A percentile compares a stretch with the other conserved stretches of the same genome.
phyloP scores from a whole-genome alignment of 1,140 invertebrate species.

The Drosophila sechellia region DNA sequence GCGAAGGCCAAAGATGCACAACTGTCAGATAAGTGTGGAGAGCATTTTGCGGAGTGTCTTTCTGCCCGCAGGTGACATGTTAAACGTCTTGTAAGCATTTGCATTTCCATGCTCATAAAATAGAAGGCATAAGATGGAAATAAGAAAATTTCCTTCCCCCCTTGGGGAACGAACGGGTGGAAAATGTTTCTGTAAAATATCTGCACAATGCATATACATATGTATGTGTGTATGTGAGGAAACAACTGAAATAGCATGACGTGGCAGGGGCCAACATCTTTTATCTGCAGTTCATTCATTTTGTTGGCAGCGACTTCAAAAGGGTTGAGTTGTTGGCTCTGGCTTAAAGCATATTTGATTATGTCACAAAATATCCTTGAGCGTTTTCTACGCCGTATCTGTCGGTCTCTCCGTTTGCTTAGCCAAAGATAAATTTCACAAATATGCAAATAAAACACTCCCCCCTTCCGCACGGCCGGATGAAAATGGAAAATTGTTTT shows the following conservation, averaged over 20 bases:
- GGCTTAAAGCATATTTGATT: slow-evolving; percentile 82
- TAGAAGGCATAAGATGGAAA: slow-evolving; percentile 36
- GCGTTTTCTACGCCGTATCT: slow-evolving; percentile 5
- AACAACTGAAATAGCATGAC: slow-evolving; percentile 60
- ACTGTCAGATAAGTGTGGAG: slow-evolving; percentile 78
- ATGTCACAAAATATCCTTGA: slow-evolving; percentile 78
- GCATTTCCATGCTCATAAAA: slow-evolving; percentile 60
- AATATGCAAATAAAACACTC: slow-evolving; percentile 70
- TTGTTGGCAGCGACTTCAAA: slow-evolving; percentile 66
- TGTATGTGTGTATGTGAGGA: slow-evolving; percentile 18
- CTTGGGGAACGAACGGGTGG: not conserved
- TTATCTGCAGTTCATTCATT: slow-evolving; percentile 71
- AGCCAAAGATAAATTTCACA: slow-evolving; percentile 74
- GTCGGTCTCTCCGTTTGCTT: slow-evolving; percentile 41
- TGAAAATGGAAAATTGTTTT: slow-evolving; percentile 58
- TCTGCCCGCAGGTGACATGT: slow-evolving; percentile 78
- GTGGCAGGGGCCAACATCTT: slow-evolving; percentile 42
- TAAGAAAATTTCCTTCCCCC: slow-evolving; percentile 15
- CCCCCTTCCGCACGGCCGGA: not conserved
- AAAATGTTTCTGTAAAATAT: slow-evolving; percentile 54
- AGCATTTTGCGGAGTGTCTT: slow-evolving; percentile 66
- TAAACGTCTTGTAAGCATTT: slow-evolving; percentile 82
- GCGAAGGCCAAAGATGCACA: slow-evolving; percentile 61
- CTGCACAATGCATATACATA: slow-evolving; percentile 1
- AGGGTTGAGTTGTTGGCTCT: slow-evolving; percentile 70